These are phyloP conservation scores for Tetragonula clypearis DNA, from an alignment of 1,140 invertebrate genomes.

Conservation along the genomic window DNA sequence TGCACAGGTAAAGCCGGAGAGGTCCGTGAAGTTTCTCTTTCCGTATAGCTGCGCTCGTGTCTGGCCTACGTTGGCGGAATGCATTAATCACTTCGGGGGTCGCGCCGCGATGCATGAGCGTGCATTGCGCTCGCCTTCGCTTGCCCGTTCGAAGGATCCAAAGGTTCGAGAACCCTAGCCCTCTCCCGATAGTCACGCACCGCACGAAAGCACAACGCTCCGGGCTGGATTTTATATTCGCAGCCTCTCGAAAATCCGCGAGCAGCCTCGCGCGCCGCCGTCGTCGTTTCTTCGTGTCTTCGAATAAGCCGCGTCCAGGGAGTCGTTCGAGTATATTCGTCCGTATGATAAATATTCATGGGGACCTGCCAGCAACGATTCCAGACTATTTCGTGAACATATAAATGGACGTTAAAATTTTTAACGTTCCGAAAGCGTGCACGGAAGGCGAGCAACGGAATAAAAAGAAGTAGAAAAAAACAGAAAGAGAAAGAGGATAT, in stretches of 20 bases:
- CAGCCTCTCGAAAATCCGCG: constrained; percentile 26
- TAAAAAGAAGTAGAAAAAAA: not conserved
- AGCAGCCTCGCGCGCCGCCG: not conserved
- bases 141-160: not conserved
- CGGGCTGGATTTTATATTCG: not conserved
- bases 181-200: constrained; percentile 52
- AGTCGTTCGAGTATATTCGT: constrained; percentile 1
- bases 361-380: not conserved
- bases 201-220: constrained; percentile 47
- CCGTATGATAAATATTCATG: constrained; percentile 40
- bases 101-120: constrained; percentile 47
- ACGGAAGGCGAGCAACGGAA: not conserved
- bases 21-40: constrained; percentile 37
- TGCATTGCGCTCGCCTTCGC: constrained; percentile 55
- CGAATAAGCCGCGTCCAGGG: not conserved
- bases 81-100: constrained; percentile 67
- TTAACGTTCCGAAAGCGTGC: constrained; percentile 27
- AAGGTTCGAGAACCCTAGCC: constrained; percentile 2
- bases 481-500: not conserved
- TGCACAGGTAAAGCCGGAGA: constrained; percentile 64
- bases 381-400: constrained; percentile 23
- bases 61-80: constrained; percentile 69
- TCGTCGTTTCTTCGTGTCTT: not conserved
- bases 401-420: constrained; percentile 44
- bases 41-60: constrained; percentile 70